Evolutionary conservation across 2,888 invertebrate genomes (phyloP).

Genomic region (Lasioglossum morio): DNA sequence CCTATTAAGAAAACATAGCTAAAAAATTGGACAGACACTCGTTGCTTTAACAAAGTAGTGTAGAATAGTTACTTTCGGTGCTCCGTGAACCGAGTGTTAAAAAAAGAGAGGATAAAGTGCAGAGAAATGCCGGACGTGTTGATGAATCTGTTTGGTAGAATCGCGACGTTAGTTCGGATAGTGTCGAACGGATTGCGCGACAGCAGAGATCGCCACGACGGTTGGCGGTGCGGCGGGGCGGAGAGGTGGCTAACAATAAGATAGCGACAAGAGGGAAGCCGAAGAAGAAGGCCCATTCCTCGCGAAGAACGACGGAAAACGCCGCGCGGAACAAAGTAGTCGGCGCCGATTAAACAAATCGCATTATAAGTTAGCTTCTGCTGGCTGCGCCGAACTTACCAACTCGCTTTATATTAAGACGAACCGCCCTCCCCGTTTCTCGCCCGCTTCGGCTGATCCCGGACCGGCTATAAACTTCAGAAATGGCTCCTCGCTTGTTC

Average conservation of each 20-base stretch:
- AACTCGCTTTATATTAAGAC: slow-evolving; percentile 84
- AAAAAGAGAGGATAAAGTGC: too few species aligned
- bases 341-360: slow-evolving; percentile 85
- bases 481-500: slow-evolving; percentile 75
- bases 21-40: too few species aligned
- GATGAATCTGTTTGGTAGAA: not conserved
- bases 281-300: slow-evolving; percentile 55
- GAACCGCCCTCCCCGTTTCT: slow-evolving; percentile 75
- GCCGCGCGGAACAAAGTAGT: slow-evolving; percentile 81
- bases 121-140: not conserved
- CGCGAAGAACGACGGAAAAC: slow-evolving; percentile 68
- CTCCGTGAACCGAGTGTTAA: too few species aligned
- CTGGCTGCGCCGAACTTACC: slow-evolving; percentile 81
- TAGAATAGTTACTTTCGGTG: too few species aligned
- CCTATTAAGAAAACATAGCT: too few species aligned
- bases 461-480: slow-evolving; percentile 82
- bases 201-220: slow-evolving; percentile 8
- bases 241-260: slow-evolving; percentile 24
- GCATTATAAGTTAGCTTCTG: slow-evolving; percentile 84
- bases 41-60: too few species aligned
- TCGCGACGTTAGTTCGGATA: slow-evolving; percentile 44
- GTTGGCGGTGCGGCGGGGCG: not conserved
- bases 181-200: slow-evolving; percentile 39
- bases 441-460: slow-evolving; percentile 75
- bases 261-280: slow-evolving; percentile 34